These are phyloP conservation scores for Lordiphosa mommai DNA, from an alignment of 1,140 invertebrate species.

Conservation along the genomic window DNA sequence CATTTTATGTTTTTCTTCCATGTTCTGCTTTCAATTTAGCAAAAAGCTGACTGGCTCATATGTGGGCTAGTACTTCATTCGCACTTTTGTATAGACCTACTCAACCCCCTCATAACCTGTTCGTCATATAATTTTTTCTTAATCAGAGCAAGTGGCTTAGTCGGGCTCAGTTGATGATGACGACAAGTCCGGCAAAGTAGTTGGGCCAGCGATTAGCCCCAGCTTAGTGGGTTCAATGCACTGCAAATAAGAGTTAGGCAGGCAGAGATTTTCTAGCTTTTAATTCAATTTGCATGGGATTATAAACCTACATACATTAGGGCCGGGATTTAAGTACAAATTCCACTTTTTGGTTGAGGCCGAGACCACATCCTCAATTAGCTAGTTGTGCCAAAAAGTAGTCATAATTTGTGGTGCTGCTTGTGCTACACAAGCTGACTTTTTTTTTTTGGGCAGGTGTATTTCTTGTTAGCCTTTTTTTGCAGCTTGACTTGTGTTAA, in stretches of 20 bases:
- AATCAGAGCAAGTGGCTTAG: conserved; percentile 69
- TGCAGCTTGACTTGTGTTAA: conserved; percentile 64
- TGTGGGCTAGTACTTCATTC: conserved; percentile 11
- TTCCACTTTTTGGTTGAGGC: conserved; percentile 22
- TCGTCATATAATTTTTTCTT: conserved; percentile 62
- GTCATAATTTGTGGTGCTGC: neutral
- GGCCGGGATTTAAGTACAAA: conserved; percentile 15
- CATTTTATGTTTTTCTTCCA: neutral
- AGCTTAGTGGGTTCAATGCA: conserved; percentile 54
- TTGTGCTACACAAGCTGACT: conserved; percentile 38
- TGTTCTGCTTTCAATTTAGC: conserved; percentile 8
- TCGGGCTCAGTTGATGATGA: conserved; percentile 7
- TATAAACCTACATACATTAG: conserved; percentile 35
- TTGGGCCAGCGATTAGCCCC: conserved; percentile 55
- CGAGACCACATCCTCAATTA: conserved; percentile 70
- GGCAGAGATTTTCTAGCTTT: conserved; percentile 51
- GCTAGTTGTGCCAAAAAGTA: conserved; percentile 51
- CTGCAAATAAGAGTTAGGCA: conserved; percentile 24
- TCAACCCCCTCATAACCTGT: conserved; percentile 46
- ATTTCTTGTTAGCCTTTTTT: conserved; percentile 51
- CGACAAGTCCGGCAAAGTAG: conserved; percentile 18
- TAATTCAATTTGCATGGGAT: conserved; percentile 72
- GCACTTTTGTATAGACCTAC: conserved; percentile 8
- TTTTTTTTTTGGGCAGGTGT: conserved; percentile 54
- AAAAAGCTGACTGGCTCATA: conserved; percentile 1